Conservation (phyloP, 2,113 vertebrate species). For the Hepsetus odoe region DNA sequence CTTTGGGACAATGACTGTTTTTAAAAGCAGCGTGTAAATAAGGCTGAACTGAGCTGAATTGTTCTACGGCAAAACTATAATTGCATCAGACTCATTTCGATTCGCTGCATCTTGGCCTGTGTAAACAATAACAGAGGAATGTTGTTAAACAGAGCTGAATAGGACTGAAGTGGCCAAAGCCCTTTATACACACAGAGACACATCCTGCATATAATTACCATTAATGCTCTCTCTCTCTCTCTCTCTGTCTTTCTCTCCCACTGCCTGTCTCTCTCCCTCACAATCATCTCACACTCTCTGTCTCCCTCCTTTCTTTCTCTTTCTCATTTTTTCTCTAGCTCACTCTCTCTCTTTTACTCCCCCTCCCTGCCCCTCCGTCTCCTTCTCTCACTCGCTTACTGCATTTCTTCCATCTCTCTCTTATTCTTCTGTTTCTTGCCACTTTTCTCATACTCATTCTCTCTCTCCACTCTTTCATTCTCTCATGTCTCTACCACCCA, state of each 20-base stretch:
- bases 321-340: background rate
- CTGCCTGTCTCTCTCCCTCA: constrained; percentile 12
- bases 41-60: background rate
- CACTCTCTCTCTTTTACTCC: background rate
- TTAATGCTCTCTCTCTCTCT: constrained; percentile 48
- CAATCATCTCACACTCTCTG: background rate
- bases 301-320: constrained; percentile 21
- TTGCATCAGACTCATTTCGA: background rate
- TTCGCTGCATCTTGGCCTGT: background rate
- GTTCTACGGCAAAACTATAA: background rate
- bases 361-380: background rate
- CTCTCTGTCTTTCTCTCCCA: background rate
- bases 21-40: background rate
- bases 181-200: constrained; percentile 44
- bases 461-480: no score
- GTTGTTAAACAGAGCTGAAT: constrained; percentile 53
- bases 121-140: constrained; percentile 28
- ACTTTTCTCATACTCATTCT: no score
- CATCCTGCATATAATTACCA: constrained; percentile 61
- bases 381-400: no score
- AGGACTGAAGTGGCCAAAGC: constrained; percentile 23
- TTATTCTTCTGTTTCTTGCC: background rate
- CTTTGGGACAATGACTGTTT: no score
- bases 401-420: no score
- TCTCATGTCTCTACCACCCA: no score